phyloP scores from a whole-genome alignment of 2,888 invertebrate species.

The Polia nebulosa region DNA sequence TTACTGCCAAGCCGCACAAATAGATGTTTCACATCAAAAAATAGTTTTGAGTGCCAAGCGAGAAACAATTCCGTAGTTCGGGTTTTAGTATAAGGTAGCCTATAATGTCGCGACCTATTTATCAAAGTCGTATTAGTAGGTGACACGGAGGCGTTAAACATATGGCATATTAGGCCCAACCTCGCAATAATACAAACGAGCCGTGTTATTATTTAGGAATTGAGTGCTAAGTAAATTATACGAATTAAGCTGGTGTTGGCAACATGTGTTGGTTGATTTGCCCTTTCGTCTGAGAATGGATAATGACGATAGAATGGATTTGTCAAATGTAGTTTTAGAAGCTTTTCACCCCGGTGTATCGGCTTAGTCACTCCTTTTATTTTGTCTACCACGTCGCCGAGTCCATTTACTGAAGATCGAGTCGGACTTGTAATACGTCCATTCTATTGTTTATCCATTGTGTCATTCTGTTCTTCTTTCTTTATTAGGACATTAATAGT shows the following conservation, averaged over 20 bases:
- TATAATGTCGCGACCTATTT: slow-evolving; percentile 83
- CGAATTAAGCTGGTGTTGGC: slow-evolving; percentile 68
- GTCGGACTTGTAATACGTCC: background rate
- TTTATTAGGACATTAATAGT: background rate
- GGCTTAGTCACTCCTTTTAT: slow-evolving; percentile 3
- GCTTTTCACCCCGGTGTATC: background rate
- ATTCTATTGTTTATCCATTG: background rate
- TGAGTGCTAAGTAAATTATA: slow-evolving; percentile 87
- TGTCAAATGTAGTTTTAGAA: slow-evolving; percentile 10
- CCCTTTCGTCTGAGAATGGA: slow-evolving; percentile 41
- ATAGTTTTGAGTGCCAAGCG: background rate
- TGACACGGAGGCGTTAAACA: slow-evolving; percentile 85
- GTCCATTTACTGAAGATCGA: background rate
- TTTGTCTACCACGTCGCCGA: background rate
- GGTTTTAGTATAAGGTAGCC: slow-evolving; percentile 69
- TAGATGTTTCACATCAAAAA: background rate
- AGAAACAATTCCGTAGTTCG: slow-evolving; percentile 34
- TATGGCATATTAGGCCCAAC: slow-evolving; percentile 81
- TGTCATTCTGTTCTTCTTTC: background rate
- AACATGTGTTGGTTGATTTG: slow-evolving; percentile 64
- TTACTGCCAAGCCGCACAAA: too few relatives aligned
- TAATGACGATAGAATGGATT: slow-evolving; percentile 45
- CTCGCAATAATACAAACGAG: slow-evolving; percentile 71
- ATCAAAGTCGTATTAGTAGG: slow-evolving; percentile 87
- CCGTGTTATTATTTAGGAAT: slow-evolving; percentile 83